Conservation (phyloP, 2,888 invertebrate genomes). For the Laothoe populi region DNA sequence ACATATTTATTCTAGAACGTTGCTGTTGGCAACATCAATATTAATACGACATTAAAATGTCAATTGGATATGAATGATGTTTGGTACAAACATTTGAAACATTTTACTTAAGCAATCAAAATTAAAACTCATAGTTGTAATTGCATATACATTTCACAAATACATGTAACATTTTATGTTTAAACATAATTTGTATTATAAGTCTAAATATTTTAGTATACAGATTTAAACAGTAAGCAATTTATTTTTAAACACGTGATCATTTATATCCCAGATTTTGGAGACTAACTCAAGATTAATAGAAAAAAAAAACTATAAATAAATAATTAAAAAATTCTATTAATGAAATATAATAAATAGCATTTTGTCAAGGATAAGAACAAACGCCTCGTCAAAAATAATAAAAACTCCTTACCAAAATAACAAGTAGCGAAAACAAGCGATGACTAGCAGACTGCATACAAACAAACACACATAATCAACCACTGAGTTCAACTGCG, state of each 20-base stretch:
- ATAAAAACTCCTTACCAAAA: constrained; percentile 40
- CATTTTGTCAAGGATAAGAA: neutral
- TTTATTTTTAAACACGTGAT: too few relatives aligned
- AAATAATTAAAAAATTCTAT: too few relatives aligned
- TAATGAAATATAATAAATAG: too few relatives aligned
- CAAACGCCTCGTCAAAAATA: neutral
- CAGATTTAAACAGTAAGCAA: too few relatives aligned
- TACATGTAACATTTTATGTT: neutral
- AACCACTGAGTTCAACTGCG: constrained; percentile 45
- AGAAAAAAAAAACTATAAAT: neutral
- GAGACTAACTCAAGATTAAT: neutral
- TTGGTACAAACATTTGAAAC: neutral
- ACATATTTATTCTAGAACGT: constrained; percentile 21
- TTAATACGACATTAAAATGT: neutral
- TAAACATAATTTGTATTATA: neutral
- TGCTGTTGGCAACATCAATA: neutral
- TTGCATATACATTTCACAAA: neutral
- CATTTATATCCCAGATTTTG: too few relatives aligned
- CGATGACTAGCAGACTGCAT: constrained; percentile 50
- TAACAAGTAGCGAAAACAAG: constrained; percentile 43
- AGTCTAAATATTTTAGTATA: too few relatives aligned
- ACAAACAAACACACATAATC: constrained; percentile 45
- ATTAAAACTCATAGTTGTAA: too few relatives aligned
- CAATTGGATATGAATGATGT: neutral
- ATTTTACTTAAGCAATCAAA: too few relatives aligned